Evolutionary conservation across 2,888 invertebrate species (phyloP), one percentile per base, ranked within the genome.

Genomic region (Flabesymbios commensalis): DNA sequence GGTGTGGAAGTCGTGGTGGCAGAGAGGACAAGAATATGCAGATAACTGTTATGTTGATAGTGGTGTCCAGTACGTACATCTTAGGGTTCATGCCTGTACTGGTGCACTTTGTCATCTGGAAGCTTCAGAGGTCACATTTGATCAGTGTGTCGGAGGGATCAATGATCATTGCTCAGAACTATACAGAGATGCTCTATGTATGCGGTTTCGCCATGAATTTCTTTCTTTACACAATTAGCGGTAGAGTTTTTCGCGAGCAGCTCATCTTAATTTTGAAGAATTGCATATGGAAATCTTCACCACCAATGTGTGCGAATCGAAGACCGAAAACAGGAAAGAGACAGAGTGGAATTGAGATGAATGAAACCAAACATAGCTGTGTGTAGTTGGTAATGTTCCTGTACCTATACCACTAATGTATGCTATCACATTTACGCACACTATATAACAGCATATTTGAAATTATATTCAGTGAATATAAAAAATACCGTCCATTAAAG

Each of bases 201-300:
- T 57, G 62, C 4, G 72, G 69, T 2, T 72, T 71, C 42, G 68
- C 72, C 28, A 69, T 67, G 59, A 72, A 72, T 63, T 72, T 72
- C 47, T 72, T 72, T 55, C 65, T 72, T 31, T 72, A 69, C 64
- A 72, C 72, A 0, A 49, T 72, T 29, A 64, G 65, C n/a, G 72
- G 72, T 3, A 36, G 63, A 17, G 60, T 71, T 4, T 72, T 72
- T 61, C 47, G 72, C n/a, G 63, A 72, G 26, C 72, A 72, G 52
- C 61, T 72, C 32, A 53, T 54, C 49, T 24, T 41, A 24, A 56
- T 69, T 4, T 49, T 71, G 49, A n/a, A n/a, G n/a, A n/a, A n/a
- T n/a, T n/a, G n/a, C n/a, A n/a, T n/a, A n/a, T n/a, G n/a, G n/a
- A n/a, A n/a, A n/a, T n/a, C n/a, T n/a, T n/a, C n/a, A n/a, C n/a